Evolutionary conservation across 2,797 vertebrate species (phyloP), one percentile per base, ranked within the genome.

Genomic region (Trachops cirrhosus): DNA sequence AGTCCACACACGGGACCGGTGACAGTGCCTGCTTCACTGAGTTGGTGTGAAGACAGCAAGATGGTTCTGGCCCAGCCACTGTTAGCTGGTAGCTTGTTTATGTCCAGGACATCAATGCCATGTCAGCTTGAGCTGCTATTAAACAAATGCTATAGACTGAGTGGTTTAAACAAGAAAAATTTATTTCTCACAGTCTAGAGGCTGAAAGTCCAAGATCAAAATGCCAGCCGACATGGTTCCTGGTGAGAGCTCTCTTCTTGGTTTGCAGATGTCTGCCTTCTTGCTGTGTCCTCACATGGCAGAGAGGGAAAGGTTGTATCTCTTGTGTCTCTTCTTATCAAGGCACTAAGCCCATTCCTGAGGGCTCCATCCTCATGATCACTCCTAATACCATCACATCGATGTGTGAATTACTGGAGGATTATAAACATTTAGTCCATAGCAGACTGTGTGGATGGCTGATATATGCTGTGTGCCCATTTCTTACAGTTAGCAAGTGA

Each of bases 401-500:
- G 4, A 0, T 2, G 2, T 19, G 48, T 26, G 62, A 64, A n/a
- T 64, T n/a, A 24, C 73, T 14, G 29, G 62, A 39, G 68, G 21
- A 15, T 41, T 29, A 26, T 22, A 39, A 41, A 26, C 18, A 9
- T n/a, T 73, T 9, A 15, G 19, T 46, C 62, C 9, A 1, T 3
- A 59, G 41, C 16, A 16, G 71, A n/a, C 70, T 2, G 0, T 32
- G 6, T 50, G 10, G 9, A 0, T 41, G n/a, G 21, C 70, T 62
- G 6, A 14, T 14, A 11, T 3, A 26, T 19, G n/a, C 62, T 77
- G 7, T 0, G 0, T 15, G 22, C 9, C 54, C 44, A 5, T 74
- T 68, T 86, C 79, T 86, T 83, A 16, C 9, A n/a, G 9, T 73
- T 26, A 32, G 29, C 77, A 54, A 70, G 75, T 46, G 37, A 50